Evolutionary conservation across 2,113 vertebrate genomes (phyloP), one percentile per base, ranked within the genome.

Genomic region (Elachura formosa): DNA sequence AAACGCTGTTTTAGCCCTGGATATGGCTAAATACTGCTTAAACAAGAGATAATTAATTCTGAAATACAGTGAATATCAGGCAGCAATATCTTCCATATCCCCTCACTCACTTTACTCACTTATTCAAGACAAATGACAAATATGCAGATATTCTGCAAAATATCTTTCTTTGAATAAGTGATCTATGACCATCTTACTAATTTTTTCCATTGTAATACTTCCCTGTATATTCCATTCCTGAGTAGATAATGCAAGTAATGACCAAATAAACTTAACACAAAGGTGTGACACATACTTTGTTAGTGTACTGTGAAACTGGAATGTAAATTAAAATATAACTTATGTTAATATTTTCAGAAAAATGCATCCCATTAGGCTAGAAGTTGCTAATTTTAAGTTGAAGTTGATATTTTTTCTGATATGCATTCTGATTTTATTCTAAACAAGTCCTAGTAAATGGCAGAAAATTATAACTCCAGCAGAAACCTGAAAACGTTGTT

Each of bases 221-320:
- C 71, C 48, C 56, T 10, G 12, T 64, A 83, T 52, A 38, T 56
- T 62, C 3, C 17, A 90, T 85, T 93, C 78, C 64, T 80, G 76
- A 89, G 93, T 36, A 96, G 75, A 94, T 90, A 97, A 97, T 89
- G 78, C 95, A 93, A 49, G 66, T 79, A 94, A 93, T 54, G 76
- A 97, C 85, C 80, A 97, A 97, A 95, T 89, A 94, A 97, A 96
- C 93, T 94, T 97, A 96, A 97, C 92, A 84, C 66, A 94, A 94
- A 97, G 73, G 64, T 94, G 90, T 76, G 78, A 89, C 89, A 93
- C 52, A 90, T 38, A 95, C 77, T 96, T 98, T 95, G 91, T 82
- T 96, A 95, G 88, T 64, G 95, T 81, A 88, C 96, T 31, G 68
- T 97, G 80, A 96, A 97, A 95, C 75, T 94, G 91, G 95, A 97